phyloP scores from a whole-genome alignment of 2,113 vertebrate species.

The Phoxinus phoxinus region DNA sequence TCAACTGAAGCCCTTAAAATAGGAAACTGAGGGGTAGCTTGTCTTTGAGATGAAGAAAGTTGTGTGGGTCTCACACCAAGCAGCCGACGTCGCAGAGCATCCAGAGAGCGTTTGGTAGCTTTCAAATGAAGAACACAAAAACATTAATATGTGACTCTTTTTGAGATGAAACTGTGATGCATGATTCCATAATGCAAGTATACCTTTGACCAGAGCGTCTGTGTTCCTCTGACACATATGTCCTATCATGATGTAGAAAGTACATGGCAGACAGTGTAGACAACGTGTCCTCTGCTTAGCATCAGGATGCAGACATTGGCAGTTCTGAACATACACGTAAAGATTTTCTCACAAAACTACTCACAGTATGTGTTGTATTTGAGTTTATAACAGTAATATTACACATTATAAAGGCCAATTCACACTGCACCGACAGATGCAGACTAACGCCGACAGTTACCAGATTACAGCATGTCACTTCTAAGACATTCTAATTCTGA shows the following conservation, averaged over 20 bases:
- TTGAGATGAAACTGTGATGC: not conserved
- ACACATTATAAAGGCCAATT: not conserved
- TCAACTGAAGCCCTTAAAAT: slow-evolving; percentile 79
- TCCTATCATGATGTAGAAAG: slow-evolving; percentile 79
- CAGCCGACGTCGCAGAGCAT: slow-evolving; percentile 75
- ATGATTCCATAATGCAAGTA: slow-evolving; percentile 41
- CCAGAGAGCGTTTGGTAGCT: slow-evolving; percentile 80
- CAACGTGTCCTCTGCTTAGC: slow-evolving; percentile 81
- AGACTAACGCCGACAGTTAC: no score
- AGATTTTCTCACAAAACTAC: not conserved
- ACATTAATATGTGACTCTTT: not conserved
- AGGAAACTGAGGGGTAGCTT: slow-evolving; percentile 63
- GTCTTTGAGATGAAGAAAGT: slow-evolving; percentile 54
- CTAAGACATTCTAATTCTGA: no score
- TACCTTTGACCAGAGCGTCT: slow-evolving; percentile 83
- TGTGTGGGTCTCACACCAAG: slow-evolving; percentile 64
- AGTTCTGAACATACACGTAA: slow-evolving; percentile 67
- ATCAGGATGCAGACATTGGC: slow-evolving; percentile 75
- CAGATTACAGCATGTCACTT: no score
- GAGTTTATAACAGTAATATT: not conserved
- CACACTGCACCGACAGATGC: no score
- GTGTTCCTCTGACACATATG: slow-evolving; percentile 83
- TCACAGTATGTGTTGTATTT: not conserved
- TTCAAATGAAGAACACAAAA: slow-evolving; percentile 45
- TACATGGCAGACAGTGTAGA: slow-evolving; percentile 79